phyloP scores from a whole-genome alignment of 2,888 invertebrate genomes.

The Microdon myrmicae region DNA sequence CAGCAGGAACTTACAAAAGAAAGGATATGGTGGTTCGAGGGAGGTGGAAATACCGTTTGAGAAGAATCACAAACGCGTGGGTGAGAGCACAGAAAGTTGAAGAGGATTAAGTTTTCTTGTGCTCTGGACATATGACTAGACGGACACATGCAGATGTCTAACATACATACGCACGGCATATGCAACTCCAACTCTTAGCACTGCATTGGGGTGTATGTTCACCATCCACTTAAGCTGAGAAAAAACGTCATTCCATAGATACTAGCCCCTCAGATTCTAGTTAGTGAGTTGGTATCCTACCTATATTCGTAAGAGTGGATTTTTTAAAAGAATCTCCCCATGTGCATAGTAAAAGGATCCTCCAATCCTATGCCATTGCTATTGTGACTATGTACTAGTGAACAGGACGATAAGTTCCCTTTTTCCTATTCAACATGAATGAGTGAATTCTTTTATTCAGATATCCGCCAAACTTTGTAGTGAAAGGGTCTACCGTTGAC shows the following conservation, averaged over 20 bases:
- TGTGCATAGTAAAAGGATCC: conserved; percentile 25
- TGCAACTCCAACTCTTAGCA: conserved; percentile 5
- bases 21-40: no score
- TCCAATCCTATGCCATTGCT: conserved; percentile 9
- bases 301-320: conserved; percentile 27
- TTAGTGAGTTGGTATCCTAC: conserved; percentile 29
- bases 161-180: conserved; percentile 9
- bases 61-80: conserved; percentile 17
- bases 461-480: conserved; percentile 47
- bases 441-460: conserved; percentile 45
- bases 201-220: conserved; percentile 30
- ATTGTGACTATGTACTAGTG: conserved; percentile 12
- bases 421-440: conserved; percentile 43
- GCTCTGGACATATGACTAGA: conserved; percentile 42
- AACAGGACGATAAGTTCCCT: conserved; percentile 32
- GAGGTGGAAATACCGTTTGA: no score
- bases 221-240: conserved; percentile 19
- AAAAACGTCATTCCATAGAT: conserved; percentile 31
- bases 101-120: conserved; percentile 38
- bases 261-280: conserved; percentile 28
- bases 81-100: neutral
- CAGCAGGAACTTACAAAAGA: conserved; percentile 17
- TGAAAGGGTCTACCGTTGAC: conserved; percentile 41
- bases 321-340: conserved; percentile 35
- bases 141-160: conserved; percentile 29